Conservation (phyloP, 2,888 invertebrate genomes). For the Priocnemis perturbator region DNA sequence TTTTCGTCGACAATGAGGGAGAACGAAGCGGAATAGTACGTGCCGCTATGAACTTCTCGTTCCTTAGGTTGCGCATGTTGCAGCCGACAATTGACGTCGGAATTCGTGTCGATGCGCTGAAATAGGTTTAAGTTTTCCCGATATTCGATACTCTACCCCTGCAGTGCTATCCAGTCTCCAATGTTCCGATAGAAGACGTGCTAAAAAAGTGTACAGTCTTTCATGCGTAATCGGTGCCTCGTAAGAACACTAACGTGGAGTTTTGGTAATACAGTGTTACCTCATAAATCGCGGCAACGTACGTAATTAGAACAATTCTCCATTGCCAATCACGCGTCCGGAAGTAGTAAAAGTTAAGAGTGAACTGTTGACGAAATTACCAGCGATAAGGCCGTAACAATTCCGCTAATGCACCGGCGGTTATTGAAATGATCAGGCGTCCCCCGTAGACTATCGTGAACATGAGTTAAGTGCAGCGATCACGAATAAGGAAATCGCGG, state of each 20-base stretch:
- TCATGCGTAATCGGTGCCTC: too few species aligned
- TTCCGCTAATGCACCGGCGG: conserved; percentile 40
- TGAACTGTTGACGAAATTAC: conserved; percentile 8
- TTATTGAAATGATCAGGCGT: conserved; percentile 50
- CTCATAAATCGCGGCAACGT: too few species aligned
- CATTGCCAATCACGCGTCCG: too few species aligned
- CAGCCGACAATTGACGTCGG: conserved; percentile 27
- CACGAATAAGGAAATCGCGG: conserved; percentile 39
- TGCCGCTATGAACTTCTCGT: conserved; percentile 28
- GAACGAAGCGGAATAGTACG: conserved; percentile 16
- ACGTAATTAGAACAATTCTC: too few species aligned
- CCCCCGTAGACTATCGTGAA: conserved; percentile 37
- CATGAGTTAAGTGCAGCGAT: conserved; percentile 34
- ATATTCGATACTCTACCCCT: too few species aligned
- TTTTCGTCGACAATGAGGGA: conserved; percentile 28
- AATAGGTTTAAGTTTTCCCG: too few species aligned
- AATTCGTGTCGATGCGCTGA: conserved; percentile 7
- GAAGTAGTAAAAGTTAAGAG: too few species aligned
- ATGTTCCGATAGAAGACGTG: too few species aligned
- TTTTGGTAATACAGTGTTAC: too few species aligned
- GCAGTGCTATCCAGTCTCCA: too few species aligned
- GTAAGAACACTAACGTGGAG: too few species aligned
- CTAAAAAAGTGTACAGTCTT: too few species aligned
- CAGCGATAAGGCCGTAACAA: conserved; percentile 29
- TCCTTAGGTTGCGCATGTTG: conserved; percentile 21